Base-by-base conservation (phyloP, 2,888 invertebrate genomes). In the Andrena bicolor region DNA sequence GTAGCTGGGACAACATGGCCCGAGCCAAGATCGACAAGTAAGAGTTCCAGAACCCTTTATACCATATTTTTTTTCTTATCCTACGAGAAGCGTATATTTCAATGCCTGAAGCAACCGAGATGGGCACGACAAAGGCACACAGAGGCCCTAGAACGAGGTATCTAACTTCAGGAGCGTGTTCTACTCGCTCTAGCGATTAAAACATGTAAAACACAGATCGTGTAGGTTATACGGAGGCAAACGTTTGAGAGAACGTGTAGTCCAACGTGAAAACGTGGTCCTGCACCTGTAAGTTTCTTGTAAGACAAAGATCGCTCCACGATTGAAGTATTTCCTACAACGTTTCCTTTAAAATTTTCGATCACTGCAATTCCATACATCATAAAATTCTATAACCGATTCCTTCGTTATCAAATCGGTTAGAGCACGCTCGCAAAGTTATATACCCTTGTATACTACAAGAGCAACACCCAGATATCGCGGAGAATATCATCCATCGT, bases 1-100 rank as follows among this genome's bases (percentile, higher is more conserved):
- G 90, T 71, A 89, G 90, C 86, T 91, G 86, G 90, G 91, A 91
- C 78, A 91, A 90, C 86, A 90, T 91, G 89, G 85, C 89, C n/a
- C 89, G 86, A 53, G 83, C 88, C 80, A 87, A 88, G 69, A 80
- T 84, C 70, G 84, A 89, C 87, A 91, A 90, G 91, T 91, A 91
- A 91, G 91, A 87, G 56, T 73, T 74, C 77, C 53, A 23, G 13
- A 61, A 58, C 60, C 65, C 60, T 70, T 80, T 60, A 5, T 28
- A 51, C 60, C 20, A 20, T 23, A n/a, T 76, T 56, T 51, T 63
- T 64, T 20, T 26, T 72, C 41, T 61, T 64, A 60, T 61, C 82
- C 6, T 28, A 3, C 35, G 26, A 56, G 64, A 13, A 79, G 35
- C 56, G 30, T 64, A 20, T 73, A 65, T 28, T 49, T 51, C 30